Conservation (phyloP, 1,140 invertebrate genomes). For the Pectinophora gossypiella region DNA sequence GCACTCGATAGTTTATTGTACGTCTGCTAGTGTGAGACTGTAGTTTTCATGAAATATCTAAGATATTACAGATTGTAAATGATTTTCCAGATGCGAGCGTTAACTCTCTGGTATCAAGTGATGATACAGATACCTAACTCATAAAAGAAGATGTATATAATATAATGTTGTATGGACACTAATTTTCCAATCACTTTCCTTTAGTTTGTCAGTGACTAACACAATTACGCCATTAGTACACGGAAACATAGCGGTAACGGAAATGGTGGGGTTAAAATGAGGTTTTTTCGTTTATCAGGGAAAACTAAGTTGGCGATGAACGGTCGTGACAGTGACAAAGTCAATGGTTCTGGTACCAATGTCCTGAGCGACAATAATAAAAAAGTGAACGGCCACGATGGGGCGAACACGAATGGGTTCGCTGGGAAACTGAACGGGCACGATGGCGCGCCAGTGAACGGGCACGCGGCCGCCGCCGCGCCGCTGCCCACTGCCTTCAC, state of each 20-base stretch:
- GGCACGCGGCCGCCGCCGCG: neutral
- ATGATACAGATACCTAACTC: slow-evolving; percentile 48
- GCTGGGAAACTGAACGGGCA: slow-evolving; percentile 21
- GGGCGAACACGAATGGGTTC: slow-evolving; percentile 15
- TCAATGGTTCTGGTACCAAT: slow-evolving; percentile 18
- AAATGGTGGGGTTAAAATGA: slow-evolving; percentile 36
- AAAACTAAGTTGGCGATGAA: slow-evolving; percentile 39
- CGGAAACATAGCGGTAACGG: slow-evolving; percentile 6
- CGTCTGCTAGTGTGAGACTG: neutral
- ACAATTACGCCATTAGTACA: slow-evolving; percentile 62
- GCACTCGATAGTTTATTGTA: neutral
- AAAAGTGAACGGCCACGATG: slow-evolving; percentile 28
- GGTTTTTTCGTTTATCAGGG: slow-evolving; percentile 56
- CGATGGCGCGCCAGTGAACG: slow-evolving; percentile 8
- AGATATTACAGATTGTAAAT: slow-evolving; percentile 2
- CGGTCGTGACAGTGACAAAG: slow-evolving; percentile 19
- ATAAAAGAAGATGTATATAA: no score
- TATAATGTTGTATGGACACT: no score
- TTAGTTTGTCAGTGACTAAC: slow-evolving; percentile 29
- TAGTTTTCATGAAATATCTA: no score
- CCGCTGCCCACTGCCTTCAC: neutral
- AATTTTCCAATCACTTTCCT: slow-evolving; percentile 19
- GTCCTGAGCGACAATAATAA: no score
- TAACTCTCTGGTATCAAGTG: slow-evolving; percentile 43
- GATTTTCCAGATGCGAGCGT: slow-evolving; percentile 57